Evolutionary conservation across 2,888 invertebrate species (phyloP).

Genomic region (Ichneumoninae sp.): DNA sequence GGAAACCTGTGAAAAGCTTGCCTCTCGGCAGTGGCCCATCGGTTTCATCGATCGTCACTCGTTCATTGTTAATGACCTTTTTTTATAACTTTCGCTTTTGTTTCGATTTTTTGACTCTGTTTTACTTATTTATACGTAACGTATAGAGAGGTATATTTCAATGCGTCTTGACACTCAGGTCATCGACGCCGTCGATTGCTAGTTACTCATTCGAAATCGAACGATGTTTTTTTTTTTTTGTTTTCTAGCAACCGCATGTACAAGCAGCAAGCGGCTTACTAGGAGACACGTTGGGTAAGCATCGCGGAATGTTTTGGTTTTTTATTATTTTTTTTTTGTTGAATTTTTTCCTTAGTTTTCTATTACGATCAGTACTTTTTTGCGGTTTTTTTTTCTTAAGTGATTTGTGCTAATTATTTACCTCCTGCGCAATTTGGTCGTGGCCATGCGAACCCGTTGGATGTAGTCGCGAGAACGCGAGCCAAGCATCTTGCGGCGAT

Average conservation of each 20-base stretch:
- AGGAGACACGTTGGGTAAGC: slow-evolving; percentile 20
- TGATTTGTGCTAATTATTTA: slow-evolving; percentile 80
- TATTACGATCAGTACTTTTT: slow-evolving; percentile 63
- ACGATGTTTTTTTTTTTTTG: slow-evolving; percentile 3
- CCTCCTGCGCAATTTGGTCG: slow-evolving; percentile 82
- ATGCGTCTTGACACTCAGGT: slow-evolving; percentile 74
- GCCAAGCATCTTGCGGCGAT: slow-evolving; percentile 82
- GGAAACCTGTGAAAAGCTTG: slow-evolving; percentile 78
- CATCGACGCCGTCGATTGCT: slow-evolving; percentile 65
- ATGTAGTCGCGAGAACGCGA: slow-evolving; percentile 82
- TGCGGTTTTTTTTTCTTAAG: slow-evolving; percentile 59
- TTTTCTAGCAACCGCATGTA: slow-evolving; percentile 55
- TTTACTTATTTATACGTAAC: slow-evolving; percentile 57
- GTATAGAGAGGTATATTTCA: slow-evolving; percentile 63
- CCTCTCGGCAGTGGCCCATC: slow-evolving; percentile 77
- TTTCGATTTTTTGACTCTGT: slow-evolving; percentile 58
- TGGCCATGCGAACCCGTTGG: slow-evolving; percentile 81
- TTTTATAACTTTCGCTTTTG: slow-evolving; percentile 61
- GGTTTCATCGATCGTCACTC: slow-evolving; percentile 66
- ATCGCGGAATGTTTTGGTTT: slow-evolving; percentile 21
- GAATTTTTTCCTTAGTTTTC: slow-evolving; percentile 47
- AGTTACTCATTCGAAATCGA: slow-evolving; percentile 34
- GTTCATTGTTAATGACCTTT: slow-evolving; percentile 63
- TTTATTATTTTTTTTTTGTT: slow-evolving; percentile 21
- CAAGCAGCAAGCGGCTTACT: slow-evolving; percentile 56